phyloP scores from a whole-genome alignment of 2,113 vertebrate species.

The Crotalus horridus region DNA sequence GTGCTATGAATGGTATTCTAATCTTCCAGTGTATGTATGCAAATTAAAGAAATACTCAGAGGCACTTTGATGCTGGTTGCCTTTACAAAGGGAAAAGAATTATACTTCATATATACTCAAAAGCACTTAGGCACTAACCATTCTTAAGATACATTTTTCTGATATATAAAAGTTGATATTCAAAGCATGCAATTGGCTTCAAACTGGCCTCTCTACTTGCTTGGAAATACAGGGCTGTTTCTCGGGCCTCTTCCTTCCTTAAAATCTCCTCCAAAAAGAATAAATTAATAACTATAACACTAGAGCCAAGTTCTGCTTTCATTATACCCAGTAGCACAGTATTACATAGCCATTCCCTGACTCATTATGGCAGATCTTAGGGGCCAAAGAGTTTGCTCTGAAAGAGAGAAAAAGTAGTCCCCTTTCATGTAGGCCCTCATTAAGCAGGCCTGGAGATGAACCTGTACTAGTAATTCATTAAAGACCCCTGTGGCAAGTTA shows the following conservation, averaged over 20 bases:
- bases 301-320: background rate
- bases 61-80: background rate
- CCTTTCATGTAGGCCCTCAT: background rate
- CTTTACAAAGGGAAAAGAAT: background rate
- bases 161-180: background rate
- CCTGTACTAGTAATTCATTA: background rate
- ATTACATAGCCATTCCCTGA: background rate
- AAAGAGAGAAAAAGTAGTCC: background rate
- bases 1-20: background rate
- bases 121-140: background rate
- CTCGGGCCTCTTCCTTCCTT: background rate
- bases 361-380: constrained; percentile 16
- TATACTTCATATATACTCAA: background rate
- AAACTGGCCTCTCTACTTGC: background rate
- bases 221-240: background rate
- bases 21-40: background rate
- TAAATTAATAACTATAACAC: constrained; percentile 45
- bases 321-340: background rate
- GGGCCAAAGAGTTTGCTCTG: background rate
- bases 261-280: constrained; percentile 56
- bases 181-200: background rate
- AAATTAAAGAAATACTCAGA: background rate
- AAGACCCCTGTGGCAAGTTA: background rate
- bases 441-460: background rate
- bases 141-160: background rate